Evolutionary conservation across 2,797 vertebrate genomes (phyloP).

Genomic region (Poecilia velifera): DNA sequence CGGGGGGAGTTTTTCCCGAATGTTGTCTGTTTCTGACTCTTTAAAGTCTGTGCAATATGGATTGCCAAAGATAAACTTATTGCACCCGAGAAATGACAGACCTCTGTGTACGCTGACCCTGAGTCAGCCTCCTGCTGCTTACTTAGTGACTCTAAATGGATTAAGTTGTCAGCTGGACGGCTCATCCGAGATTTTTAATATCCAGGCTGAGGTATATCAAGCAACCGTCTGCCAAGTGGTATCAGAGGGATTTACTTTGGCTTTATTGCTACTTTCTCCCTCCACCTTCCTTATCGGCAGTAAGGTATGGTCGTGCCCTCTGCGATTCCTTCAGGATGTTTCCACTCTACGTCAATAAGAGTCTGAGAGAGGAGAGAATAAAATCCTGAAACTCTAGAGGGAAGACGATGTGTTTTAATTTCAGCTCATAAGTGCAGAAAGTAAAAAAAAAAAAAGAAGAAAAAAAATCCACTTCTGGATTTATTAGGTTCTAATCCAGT

Average conservation of each 20-base stretch:
- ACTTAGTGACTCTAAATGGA: slow-evolving; percentile 78
- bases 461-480: neutral
- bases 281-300: slow-evolving; percentile 45
- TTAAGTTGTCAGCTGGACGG: slow-evolving; percentile 79
- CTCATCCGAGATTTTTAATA: slow-evolving; percentile 79
- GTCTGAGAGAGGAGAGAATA: slow-evolving; percentile 35
- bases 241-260: slow-evolving; percentile 74
- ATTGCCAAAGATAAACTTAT: slow-evolving; percentile 64
- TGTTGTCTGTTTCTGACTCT: slow-evolving; percentile 31
- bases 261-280: slow-evolving; percentile 74
- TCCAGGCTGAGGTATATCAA: slow-evolving; percentile 78
- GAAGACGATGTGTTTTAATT: slow-evolving; percentile 35
- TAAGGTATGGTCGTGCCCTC: slow-evolving; percentile 56
- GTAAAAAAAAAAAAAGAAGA: neutral
- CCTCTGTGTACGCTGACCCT: slow-evolving; percentile 66
- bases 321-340: slow-evolving; percentile 53
- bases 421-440: slow-evolving; percentile 22
- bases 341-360: slow-evolving; percentile 63
- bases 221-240: slow-evolving; percentile 68
- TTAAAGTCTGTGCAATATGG: slow-evolving; percentile 46
- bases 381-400: slow-evolving; percentile 21
- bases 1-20: slow-evolving; percentile 4
- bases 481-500: slow-evolving; percentile 7
- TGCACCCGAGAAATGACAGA: slow-evolving; percentile 64
- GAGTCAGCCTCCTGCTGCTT: slow-evolving; percentile 71